phyloP scores from a whole-genome alignment of 1,140 invertebrate genomes.

The Psix sp. region DNA sequence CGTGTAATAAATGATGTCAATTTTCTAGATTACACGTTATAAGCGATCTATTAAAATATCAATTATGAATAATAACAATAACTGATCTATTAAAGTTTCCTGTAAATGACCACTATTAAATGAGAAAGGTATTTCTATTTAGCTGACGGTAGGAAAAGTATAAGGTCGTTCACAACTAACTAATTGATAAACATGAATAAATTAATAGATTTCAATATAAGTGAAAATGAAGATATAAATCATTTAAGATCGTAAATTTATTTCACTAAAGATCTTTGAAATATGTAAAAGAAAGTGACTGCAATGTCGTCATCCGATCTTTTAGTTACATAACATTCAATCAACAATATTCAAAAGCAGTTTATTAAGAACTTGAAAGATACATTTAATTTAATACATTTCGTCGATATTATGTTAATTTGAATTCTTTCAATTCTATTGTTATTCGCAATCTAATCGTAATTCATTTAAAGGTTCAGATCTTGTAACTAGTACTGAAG shows the following conservation, averaged over 20 bases:
- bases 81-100: constrained; percentile 13
- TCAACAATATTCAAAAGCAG: constrained; percentile 20
- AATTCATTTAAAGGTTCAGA: constrained; percentile 18
- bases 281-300: constrained; percentile 47
- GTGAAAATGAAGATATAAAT: constrained; percentile 1
- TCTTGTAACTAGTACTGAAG: constrained; percentile 3
- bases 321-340: constrained; percentile 44
- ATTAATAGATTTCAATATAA: constrained; percentile 10
- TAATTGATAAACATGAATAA: background rate
- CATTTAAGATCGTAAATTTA: constrained; percentile 14
- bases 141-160: no score
- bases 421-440: no score
- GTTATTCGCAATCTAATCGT: no score
- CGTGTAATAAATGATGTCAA: constrained; percentile 44
- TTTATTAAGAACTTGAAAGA: constrained; percentile 19
- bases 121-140: background rate
- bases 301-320: constrained; percentile 48
- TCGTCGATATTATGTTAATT: no score
- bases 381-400: no score
- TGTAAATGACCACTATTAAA: constrained; percentile 17
- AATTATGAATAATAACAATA: constrained; percentile 33
- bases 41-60: constrained; percentile 29
- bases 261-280: constrained; percentile 33
- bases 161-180: no score
- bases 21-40: constrained; percentile 22